Percentiles rank a stretch among this genome's conserved stretches.
phyloP scores from a whole-genome alignment of 1,140 invertebrate species.

The Tribolium castaneum region DNA sequence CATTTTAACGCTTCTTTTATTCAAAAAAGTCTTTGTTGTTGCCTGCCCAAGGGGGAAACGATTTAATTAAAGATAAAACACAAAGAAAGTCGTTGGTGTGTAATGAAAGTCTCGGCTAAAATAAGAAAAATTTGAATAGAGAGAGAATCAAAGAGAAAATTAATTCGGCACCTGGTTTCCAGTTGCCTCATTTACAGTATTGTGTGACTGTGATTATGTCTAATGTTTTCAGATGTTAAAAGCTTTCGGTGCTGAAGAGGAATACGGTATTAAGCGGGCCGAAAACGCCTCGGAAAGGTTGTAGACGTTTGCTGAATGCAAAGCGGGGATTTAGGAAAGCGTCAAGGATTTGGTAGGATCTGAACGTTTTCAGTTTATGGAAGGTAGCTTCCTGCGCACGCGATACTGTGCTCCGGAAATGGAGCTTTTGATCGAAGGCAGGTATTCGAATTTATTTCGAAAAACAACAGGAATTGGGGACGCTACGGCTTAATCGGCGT shows the following conservation, averaged over 20 bases:
- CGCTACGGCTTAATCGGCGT: neutral
- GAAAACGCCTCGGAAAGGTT: slow-evolving; percentile 31
- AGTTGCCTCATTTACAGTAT: slow-evolving; percentile 29
- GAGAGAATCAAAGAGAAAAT: neutral
- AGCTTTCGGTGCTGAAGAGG: slow-evolving; percentile 23
- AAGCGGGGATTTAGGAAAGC: slow-evolving; percentile 50
- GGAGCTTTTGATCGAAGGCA: slow-evolving; percentile 42
- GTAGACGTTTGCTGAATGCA: slow-evolving; percentile 52
- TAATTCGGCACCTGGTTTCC: slow-evolving; percentile 23
- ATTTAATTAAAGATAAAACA: slow-evolving; percentile 36
- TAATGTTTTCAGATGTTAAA: slow-evolving; percentile 37
- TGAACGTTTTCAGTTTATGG: slow-evolving; percentile 54
- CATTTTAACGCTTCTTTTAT: neutral
- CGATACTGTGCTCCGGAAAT: slow-evolving; percentile 48
- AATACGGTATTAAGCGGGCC: slow-evolving; percentile 36
- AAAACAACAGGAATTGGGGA: slow-evolving; percentile 8
- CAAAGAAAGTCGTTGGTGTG: slow-evolving; percentile 21
- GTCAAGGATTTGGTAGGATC: slow-evolving; percentile 50
- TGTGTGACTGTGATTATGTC: slow-evolving; percentile 39
- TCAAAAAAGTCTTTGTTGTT: neutral
- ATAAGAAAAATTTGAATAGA: slow-evolving; percentile 31
- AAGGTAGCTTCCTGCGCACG: slow-evolving; percentile 52
- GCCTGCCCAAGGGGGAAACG: slow-evolving; percentile 1
- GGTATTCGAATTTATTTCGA: slow-evolving; percentile 20
- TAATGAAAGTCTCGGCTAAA: slow-evolving; percentile 19